Evolutionary conservation across 2,113 vertebrate species (phyloP).

Genomic region (Apteryx mantelli): DNA sequence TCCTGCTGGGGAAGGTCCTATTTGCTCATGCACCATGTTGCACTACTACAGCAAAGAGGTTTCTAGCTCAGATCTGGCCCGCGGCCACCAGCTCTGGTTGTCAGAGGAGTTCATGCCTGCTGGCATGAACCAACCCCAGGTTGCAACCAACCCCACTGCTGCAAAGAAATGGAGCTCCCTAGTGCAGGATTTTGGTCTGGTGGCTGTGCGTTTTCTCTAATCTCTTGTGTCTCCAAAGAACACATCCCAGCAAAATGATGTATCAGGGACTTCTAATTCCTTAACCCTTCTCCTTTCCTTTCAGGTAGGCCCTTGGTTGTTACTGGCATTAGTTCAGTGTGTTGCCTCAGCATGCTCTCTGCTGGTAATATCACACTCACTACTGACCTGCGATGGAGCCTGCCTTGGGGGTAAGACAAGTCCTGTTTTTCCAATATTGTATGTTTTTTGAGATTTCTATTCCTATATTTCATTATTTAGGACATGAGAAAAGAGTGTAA

Average conservation of each 20-base stretch:
- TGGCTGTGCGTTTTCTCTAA: neutral
- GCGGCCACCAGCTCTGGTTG: accelerated
- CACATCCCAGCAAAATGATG: no score
- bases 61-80: neutral
- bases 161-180: neutral
- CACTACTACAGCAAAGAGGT: neutral
- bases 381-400: neutral
- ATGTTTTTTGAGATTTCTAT: neutral
- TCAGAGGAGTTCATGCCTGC: accelerated
- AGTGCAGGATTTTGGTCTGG: neutral
- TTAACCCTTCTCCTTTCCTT: neutral
- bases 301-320: neutral
- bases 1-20: accelerated
- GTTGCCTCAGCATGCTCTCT: neutral
- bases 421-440: neutral
- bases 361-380: neutral
- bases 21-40: neutral
- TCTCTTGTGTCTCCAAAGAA: neutral
- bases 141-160: neutral
- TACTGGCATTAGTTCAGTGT: neutral
- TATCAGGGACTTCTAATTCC: neutral
- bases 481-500: neutral
- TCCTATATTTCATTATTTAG: neutral
- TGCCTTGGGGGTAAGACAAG: neutral
- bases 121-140: neutral